phyloP scores from a whole-genome alignment of 2,888 invertebrate species.

The Apodemia duryi region DNA sequence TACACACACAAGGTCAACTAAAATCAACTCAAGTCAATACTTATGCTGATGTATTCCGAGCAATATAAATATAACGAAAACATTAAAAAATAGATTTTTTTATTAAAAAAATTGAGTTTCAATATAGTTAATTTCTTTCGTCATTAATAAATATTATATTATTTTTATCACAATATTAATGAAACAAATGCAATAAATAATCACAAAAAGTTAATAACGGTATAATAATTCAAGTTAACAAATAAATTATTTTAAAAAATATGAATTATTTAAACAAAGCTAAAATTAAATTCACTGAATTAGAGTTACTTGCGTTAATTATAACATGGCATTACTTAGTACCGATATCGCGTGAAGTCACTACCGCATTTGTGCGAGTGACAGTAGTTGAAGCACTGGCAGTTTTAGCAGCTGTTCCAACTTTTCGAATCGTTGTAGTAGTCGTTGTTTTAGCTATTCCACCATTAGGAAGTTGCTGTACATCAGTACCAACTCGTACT shows the following conservation, averaged over 20 bases:
- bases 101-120: constrained; percentile 2
- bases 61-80: not conserved
- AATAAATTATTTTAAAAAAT: not conserved
- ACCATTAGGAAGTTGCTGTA: constrained; percentile 62
- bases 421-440: constrained; percentile 60
- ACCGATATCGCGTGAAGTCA: constrained; percentile 66
- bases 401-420: constrained; percentile 60
- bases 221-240: not conserved
- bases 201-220: constrained; percentile 8
- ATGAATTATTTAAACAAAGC: not conserved
- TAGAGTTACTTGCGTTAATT: constrained; percentile 8
- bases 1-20: too few relatives aligned
- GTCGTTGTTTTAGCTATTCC: constrained; percentile 64
- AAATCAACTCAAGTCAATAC: too few relatives aligned
- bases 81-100: constrained; percentile 3
- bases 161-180: constrained; percentile 9
- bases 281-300: not conserved
- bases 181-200: not conserved
- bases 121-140: not conserved
- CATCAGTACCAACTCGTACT: constrained; percentile 57
- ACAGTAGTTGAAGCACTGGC: constrained; percentile 57
- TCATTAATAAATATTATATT: not conserved
- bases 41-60: too few relatives aligned
- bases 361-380: constrained; percentile 57
- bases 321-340: constrained; percentile 47